Evolutionary conservation across 2,113 vertebrate genomes (phyloP), one percentile per base, ranked within the genome.

Genomic region (Xiphophorus hellerii): DNA sequence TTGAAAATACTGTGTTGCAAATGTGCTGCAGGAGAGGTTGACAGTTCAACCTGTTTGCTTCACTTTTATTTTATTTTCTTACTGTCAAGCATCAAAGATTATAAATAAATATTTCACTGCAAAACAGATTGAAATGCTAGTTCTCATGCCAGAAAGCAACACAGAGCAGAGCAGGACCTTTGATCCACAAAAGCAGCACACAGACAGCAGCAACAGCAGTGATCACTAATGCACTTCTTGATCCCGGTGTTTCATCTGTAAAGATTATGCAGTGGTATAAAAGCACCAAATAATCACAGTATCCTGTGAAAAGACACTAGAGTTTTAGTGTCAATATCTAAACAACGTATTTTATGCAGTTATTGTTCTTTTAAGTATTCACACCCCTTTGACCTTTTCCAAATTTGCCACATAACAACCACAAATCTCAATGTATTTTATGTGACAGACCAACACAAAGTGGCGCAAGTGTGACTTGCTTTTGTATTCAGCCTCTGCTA

Each of bases 181-280:
- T n/a, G 51, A 25, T 35, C 54, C 33, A 62, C 68, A 61, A 37
- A 11, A 67, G 71, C 78, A 79, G 37, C 64, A 62, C 69, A 74
- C 71, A 20, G 42, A 64, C 67, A 73, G 70, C 64, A 73, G 67
- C 39, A 15, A 28, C 22, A 61, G 3, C 62, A 10, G 35, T 22
- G 39, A 66, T 80, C 51, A 33, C 62, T 27, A 22, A 33, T 1
- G 35, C 69, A 78, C n/a, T 2, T 72, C 69, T 71, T 75, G 25
- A 77, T 61, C 42, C 63, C 27, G 39, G 29, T 71, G 77, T 84
- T 81, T 81, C 78, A 84, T 72, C 60, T 62, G 33, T 65, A 11
- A 11, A 61, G 37, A 29, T 75, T 84, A n/a, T 75, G 79, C 78
- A 74, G 15, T 29, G 69, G 66, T 73, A 64, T 33, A 71, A 2